phyloP scores from a whole-genome alignment of 2,797 vertebrate genomes.

The Halcyon smyrnensis region DNA sequence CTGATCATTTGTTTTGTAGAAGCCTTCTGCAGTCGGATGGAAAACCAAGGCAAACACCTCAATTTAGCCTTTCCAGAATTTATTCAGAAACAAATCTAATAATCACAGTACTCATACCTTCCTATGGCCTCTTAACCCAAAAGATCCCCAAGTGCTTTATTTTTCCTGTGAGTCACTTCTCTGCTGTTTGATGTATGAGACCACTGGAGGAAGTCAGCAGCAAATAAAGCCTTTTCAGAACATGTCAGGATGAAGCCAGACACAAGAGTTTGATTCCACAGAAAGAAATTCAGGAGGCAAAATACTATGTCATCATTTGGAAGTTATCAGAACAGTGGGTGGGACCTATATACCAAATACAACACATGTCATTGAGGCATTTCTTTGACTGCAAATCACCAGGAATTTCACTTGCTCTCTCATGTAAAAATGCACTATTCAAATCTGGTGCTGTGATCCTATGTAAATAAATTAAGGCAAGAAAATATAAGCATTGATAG shows the following conservation, averaged over 20 bases:
- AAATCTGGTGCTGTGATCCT: constrained; percentile 37
- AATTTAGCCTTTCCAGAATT: background rate
- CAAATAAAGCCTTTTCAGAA: constrained; percentile 13
- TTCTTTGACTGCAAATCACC: background rate
- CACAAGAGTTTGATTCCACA: background rate
- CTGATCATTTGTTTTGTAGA: background rate
- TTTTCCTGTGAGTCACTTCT: background rate
- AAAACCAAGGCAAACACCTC: background rate
- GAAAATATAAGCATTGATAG: background rate
- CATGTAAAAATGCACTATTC: constrained; percentile 2
- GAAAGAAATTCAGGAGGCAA: background rate
- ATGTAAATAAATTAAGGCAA: constrained; percentile 44
- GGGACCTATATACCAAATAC: constrained; percentile 1
- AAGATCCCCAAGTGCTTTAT: constrained; percentile 34
- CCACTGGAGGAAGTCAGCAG: background rate
- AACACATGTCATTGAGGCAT: background rate
- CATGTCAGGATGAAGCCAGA: background rate
- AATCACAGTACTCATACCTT: background rate
- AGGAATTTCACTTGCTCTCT: background rate
- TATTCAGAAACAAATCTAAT: background rate
- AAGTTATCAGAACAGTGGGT: background rate
- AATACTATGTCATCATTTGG: background rate
- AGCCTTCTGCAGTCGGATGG: background rate
- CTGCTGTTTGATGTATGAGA: background rate
- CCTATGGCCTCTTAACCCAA: background rate